These are phyloP conservation scores for Ramphastos sulfuratus DNA, from an alignment of 2,113 vertebrate species.

Conservation along the genomic window DNA sequence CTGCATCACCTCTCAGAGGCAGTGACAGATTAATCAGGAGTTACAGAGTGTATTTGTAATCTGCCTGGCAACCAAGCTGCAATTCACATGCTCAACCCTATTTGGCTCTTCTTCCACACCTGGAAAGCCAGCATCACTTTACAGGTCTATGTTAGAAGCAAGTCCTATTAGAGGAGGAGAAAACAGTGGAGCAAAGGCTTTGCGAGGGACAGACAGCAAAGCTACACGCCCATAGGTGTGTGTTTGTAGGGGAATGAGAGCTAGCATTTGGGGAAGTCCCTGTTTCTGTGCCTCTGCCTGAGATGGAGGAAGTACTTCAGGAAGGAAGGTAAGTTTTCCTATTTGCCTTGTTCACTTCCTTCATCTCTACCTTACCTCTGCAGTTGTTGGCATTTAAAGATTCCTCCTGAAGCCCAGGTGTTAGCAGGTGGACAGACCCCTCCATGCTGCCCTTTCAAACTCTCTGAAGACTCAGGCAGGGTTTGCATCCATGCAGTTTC, in stretches of 20 bases:
- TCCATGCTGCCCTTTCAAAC: background rate
- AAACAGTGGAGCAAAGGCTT: background rate
- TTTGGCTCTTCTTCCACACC: background rate
- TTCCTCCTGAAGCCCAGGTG: background rate
- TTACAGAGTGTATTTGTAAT: constrained; percentile 42
- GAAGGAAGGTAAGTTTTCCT: background rate
- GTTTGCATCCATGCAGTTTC: background rate
- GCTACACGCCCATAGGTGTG: background rate
- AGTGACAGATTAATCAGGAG: constrained; percentile 50
- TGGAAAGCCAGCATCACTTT: background rate
- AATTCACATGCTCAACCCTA: background rate
- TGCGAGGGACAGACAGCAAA: background rate
- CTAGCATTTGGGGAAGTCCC: background rate
- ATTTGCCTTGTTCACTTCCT: background rate
- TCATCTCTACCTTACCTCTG: background rate
- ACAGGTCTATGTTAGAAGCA: background rate
- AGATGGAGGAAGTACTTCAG: background rate
- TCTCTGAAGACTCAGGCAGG: background rate
- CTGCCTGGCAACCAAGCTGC: constrained; percentile 50
- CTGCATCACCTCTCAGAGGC: constrained; percentile 36
- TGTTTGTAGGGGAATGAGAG: background rate
- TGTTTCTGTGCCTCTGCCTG: background rate
- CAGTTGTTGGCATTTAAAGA: background rate
- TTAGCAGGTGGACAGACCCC: background rate
- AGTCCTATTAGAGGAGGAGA: background rate